phyloP scores from a whole-genome alignment of 1,140 invertebrate species.

The Tetramorium parvispinum region DNA sequence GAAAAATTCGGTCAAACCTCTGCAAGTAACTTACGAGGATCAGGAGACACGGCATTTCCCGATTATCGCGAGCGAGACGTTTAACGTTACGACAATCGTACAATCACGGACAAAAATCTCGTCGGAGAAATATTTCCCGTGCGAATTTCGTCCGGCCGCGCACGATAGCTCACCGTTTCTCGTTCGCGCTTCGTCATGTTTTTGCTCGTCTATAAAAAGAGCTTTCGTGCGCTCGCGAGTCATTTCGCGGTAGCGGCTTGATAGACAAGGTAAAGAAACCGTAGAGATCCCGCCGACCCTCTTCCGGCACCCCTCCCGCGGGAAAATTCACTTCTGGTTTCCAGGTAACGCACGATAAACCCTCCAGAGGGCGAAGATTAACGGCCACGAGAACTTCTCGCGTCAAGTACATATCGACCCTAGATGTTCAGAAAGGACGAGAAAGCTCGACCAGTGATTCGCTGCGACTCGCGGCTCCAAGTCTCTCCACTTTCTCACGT shows the following conservation, averaged over 20 bases:
- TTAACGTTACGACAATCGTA: neutral
- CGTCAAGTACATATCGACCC: slow-evolving; percentile 44
- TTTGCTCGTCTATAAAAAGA: slow-evolving; percentile 2
- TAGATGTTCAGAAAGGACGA: slow-evolving; percentile 27
- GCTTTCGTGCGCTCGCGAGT: slow-evolving; percentile 37
- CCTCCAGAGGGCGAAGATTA: slow-evolving; percentile 69
- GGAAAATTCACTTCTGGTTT: slow-evolving; percentile 56
- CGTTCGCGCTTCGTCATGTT: neutral
- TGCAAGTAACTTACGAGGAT: neutral
- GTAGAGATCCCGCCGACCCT: slow-evolving; percentile 1
- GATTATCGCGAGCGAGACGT: slow-evolving; percentile 26
- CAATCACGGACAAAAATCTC: neutral
- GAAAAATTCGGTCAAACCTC: neutral
- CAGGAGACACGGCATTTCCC: neutral
- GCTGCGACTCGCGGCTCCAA: neutral
- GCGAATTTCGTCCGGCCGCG: neutral
- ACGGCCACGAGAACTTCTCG: slow-evolving; percentile 66
- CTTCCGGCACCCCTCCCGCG: neutral
- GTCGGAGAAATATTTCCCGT: neutral
- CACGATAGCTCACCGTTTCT: neutral
- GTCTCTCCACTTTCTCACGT: slow-evolving; percentile 9
- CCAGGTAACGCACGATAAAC: slow-evolving; percentile 70
- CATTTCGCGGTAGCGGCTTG: slow-evolving; percentile 32
- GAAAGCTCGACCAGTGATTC: slow-evolving; percentile 41
- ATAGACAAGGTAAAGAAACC: slow-evolving; percentile 52